phyloP scores from a whole-genome alignment of 2,888 invertebrate species.

The Phortica okadai region DNA sequence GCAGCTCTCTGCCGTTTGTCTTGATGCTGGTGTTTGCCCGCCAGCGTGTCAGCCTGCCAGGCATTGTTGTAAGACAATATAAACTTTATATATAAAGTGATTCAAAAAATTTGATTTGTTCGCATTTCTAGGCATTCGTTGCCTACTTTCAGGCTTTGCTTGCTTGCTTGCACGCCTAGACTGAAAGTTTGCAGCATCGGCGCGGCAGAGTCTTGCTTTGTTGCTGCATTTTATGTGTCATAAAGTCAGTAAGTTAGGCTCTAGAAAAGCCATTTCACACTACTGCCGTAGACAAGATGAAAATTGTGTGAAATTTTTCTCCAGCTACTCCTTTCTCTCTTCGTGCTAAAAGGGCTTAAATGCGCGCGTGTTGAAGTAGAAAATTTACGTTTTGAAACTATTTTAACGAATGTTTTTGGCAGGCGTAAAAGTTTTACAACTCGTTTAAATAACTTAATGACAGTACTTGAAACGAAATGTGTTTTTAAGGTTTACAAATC shows the following conservation, averaged over 20 bases:
- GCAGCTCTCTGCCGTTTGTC: slow-evolving; percentile 10
- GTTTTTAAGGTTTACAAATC: not conserved
- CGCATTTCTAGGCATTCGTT: slow-evolving; percentile 40
- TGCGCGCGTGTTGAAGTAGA: slow-evolving; percentile 65
- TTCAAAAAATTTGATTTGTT: slow-evolving; percentile 52
- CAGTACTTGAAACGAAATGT: not conserved
- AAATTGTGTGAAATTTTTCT: slow-evolving; percentile 48
- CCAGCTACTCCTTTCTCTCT: slow-evolving; percentile 38
- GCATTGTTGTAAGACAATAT: slow-evolving; percentile 30
- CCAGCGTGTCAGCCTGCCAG: slow-evolving; percentile 11
- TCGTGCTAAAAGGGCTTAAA: not conserved
- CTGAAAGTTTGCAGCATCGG: slow-evolving; percentile 20
- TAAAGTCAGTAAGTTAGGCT: slow-evolving; percentile 73
- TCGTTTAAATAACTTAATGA: slow-evolving; percentile 10
- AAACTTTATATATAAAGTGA: slow-evolving; percentile 1
- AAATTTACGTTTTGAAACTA: slow-evolving; percentile 70
- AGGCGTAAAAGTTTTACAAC: not conserved
- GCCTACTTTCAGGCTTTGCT: slow-evolving; percentile 39
- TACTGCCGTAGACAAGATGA: not conserved
- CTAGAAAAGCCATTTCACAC: slow-evolving; percentile 7
- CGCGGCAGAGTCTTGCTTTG: slow-evolving; percentile 28
- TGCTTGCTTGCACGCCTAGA: not conserved
- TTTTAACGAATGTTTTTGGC: slow-evolving; percentile 63
- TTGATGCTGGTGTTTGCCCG: not conserved
- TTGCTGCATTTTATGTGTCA: slow-evolving; percentile 73